Evolutionary conservation across 2,113 vertebrate genomes (phyloP).

Genomic region (Boulengeromyrus knoepffleri): DNA sequence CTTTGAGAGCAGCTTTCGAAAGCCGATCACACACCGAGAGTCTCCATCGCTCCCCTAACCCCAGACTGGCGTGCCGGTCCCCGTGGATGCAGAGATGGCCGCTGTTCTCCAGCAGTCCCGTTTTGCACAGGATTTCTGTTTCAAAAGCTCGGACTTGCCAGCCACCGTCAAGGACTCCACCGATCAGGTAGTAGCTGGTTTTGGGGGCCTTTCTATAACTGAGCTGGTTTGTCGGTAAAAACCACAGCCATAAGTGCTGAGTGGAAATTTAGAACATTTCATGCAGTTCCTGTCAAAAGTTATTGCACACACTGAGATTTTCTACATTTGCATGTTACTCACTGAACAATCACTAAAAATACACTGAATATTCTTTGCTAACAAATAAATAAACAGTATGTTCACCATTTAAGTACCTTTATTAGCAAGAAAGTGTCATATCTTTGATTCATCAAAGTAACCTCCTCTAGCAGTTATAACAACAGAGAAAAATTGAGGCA

Average conservation of each 20-base stretch:
- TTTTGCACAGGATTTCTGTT: slow-evolving; percentile 46
- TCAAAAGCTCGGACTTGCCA: slow-evolving; percentile 35
- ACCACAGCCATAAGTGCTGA: neutral
- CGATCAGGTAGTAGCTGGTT: slow-evolving; percentile 36
- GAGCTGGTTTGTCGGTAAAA: neutral
- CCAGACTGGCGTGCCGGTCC: slow-evolving; percentile 44
- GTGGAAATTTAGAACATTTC: neutral
- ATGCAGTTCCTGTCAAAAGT: too few relatives aligned
- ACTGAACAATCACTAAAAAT: too few relatives aligned
- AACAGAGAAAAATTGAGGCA: too few relatives aligned
- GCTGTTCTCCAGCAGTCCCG: slow-evolving; percentile 47
- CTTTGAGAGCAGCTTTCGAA: neutral
- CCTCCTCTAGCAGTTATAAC: too few relatives aligned
- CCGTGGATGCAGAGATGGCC: slow-evolving; percentile 49
- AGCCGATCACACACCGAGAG: neutral
- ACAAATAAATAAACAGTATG: too few relatives aligned
- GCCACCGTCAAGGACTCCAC: slow-evolving; percentile 20
- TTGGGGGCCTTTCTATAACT: too few relatives aligned
- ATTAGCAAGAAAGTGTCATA: too few relatives aligned
- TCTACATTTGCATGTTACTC: too few relatives aligned
- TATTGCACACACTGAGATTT: too few relatives aligned
- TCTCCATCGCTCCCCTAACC: neutral
- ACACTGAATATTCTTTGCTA: too few relatives aligned
- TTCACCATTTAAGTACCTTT: too few relatives aligned
- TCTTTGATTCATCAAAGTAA: too few relatives aligned